These are phyloP conservation scores for Macaria liturata DNA, from an alignment of 2,888 invertebrate species.

Conservation along the genomic window DNA sequence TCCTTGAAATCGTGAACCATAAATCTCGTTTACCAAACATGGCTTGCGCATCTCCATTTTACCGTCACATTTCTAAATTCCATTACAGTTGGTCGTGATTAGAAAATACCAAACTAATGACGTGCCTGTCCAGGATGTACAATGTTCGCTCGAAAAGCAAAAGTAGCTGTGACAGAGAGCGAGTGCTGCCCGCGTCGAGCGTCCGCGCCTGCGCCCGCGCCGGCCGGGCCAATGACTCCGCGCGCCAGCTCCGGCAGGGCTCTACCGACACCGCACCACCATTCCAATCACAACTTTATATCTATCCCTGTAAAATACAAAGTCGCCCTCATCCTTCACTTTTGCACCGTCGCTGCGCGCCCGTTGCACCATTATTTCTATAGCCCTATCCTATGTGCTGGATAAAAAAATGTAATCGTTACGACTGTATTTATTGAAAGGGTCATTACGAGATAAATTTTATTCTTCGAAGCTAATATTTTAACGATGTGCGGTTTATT, in stretches of 20 bases:
- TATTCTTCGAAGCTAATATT: conserved; percentile 10
- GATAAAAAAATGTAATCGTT: conserved; percentile 45
- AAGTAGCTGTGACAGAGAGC: conserved; percentile 72
- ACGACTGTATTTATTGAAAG: conserved; percentile 36
- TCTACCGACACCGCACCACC: conserved; percentile 41
- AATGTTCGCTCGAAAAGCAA: conserved; percentile 75
- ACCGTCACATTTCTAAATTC: conserved; percentile 45
- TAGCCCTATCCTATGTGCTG: conserved; percentile 52
- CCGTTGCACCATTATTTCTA: conserved; percentile 53
- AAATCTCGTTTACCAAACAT: conserved; percentile 10
- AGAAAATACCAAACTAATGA: conserved; percentile 72
- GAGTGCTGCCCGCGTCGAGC: conserved; percentile 53
- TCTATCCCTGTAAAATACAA: conserved; percentile 41
- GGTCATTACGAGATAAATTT: conserved; percentile 24
- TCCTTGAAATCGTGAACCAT: conserved; percentile 5
- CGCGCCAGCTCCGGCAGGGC: conserved; percentile 53
- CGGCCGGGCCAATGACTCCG: conserved; percentile 74
- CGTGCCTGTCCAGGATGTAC: conserved; percentile 68
- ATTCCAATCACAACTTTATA: conserved; percentile 50
- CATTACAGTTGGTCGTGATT: conserved; percentile 53
- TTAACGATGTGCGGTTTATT: conserved; percentile 9
- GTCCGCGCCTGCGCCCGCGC: conserved; percentile 64
- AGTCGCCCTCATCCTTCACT: conserved; percentile 32
- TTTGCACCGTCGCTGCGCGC: conserved; percentile 42
- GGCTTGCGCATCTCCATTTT: conserved; percentile 20